A percentile compares a stretch with the other conserved stretches of the same genome.
phyloP scores from a whole-genome alignment of 2,888 invertebrate species.

The Drosophila colorata region DNA sequence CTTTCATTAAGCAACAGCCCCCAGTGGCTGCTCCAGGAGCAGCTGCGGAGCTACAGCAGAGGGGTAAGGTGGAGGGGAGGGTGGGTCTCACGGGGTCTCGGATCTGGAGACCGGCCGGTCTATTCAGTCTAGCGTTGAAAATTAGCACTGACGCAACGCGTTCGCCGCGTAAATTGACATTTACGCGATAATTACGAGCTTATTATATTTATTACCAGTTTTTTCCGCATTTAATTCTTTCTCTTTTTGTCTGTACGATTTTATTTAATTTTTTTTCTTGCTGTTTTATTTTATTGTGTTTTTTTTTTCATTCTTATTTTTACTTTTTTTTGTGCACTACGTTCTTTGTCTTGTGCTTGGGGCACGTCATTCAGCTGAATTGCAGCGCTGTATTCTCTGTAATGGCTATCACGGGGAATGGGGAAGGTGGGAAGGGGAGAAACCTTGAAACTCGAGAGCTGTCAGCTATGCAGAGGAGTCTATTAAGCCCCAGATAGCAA shows the following conservation, averaged over 20 bases:
- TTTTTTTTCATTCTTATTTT: conserved; percentile 5
- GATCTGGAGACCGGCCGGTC: conserved; percentile 44
- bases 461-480: conserved; percentile 39
- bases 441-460: conserved; percentile 37
- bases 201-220: conserved; percentile 78
- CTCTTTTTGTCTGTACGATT: conserved; percentile 11
- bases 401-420: conserved; percentile 2
- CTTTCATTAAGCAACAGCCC: conserved; percentile 64
- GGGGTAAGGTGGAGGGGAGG: not conserved
- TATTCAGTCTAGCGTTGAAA: conserved; percentile 70
- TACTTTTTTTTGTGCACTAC: conserved; percentile 8
- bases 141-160: conserved; percentile 78
- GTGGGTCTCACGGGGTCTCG: not conserved
- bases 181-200: conserved; percentile 81
- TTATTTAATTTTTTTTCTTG: conserved; percentile 15
- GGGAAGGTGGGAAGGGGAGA: conserved; percentile 1
- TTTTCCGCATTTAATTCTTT: conserved; percentile 67
- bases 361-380: conserved; percentile 43
- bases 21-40: conserved; percentile 11
- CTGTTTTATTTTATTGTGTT: not conserved
- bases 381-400: conserved; percentile 25
- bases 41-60: not conserved
- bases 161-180: conserved; percentile 77
- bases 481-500: conserved; percentile 31
- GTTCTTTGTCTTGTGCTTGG: conserved; percentile 26